A percentile compares a stretch with the other conserved stretches of the same genome.
Conservation (phyloP, 2,888 invertebrate species). For the Argyra leucocephala region DNA sequence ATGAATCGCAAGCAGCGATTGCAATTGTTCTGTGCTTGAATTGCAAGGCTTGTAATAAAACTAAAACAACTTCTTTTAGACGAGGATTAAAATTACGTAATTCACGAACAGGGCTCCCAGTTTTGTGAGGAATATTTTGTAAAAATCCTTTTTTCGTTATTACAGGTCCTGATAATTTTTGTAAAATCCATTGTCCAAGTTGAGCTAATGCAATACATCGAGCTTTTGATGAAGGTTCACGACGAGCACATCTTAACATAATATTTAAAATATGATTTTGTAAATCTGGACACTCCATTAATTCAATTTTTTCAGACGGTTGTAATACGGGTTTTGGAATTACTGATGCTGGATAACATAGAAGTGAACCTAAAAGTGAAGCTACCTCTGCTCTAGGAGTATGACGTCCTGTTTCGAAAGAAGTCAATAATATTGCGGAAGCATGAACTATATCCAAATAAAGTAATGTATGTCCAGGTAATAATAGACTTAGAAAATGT, state of each 20-base stretch:
- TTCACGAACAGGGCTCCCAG: slow-evolving; percentile 24
- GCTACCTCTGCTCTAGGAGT: slow-evolving; percentile 85
- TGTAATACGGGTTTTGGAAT: slow-evolving; percentile 47
- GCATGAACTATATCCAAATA: slow-evolving; percentile 84
- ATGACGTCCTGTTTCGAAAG: slow-evolving; percentile 61
- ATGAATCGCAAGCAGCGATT: slow-evolving; percentile 39
- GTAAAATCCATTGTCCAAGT: slow-evolving; percentile 52
- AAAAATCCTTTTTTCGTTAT: slow-evolving; percentile 27
- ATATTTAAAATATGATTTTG: slow-evolving; percentile 77
- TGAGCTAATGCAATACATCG: slow-evolving; percentile 82
- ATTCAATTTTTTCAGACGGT: slow-evolving; percentile 48
- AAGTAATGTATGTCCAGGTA: slow-evolving; percentile 81
- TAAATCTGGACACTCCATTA: slow-evolving; percentile 42
- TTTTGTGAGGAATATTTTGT: slow-evolving; percentile 33
- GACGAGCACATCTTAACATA: slow-evolving; percentile 74
- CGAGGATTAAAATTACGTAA: slow-evolving; percentile 32
- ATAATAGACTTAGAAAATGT: slow-evolving; percentile 71
- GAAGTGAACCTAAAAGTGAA: slow-evolving; percentile 74
- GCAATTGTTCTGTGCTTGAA: slow-evolving; percentile 43
- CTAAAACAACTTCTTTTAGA: slow-evolving; percentile 41
- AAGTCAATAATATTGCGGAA: slow-evolving; percentile 75
- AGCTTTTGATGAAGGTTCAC: slow-evolving; percentile 79
- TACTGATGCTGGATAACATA: slow-evolving; percentile 67
- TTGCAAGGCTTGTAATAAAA: slow-evolving; percentile 41
- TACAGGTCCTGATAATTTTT: slow-evolving; percentile 30